phyloP scores from a whole-genome alignment of 2,797 vertebrate genomes.

The Eulemur rubriventer region DNA sequence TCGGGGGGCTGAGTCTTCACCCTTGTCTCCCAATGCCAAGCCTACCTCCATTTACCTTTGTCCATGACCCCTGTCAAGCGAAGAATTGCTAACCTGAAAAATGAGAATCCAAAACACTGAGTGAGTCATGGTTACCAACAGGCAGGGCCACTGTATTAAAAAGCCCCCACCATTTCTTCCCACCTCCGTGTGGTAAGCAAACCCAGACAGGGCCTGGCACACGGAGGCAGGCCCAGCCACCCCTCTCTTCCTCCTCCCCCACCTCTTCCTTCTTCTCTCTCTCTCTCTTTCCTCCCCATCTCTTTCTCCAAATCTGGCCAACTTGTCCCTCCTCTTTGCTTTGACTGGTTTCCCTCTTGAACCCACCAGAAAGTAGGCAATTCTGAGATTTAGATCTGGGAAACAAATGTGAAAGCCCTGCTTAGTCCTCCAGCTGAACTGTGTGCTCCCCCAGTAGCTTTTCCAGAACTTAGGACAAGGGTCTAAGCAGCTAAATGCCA shows the following conservation, averaged over 20 bases:
- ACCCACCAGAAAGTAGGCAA: not conserved
- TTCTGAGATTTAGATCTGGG: not conserved
- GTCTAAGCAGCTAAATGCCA: not conserved
- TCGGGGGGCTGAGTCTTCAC: not conserved
- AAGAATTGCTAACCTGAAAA: not conserved
- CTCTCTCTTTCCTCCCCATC: not conserved
- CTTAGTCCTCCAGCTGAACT: not conserved
- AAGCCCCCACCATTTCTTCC: not conserved
- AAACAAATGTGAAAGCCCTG: not conserved
- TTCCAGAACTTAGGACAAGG: not conserved
- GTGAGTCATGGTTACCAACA: not conserved
- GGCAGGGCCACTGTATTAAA: not conserved
- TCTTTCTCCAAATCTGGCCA: not conserved
- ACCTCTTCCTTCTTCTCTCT: not conserved
- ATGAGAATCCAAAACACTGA: not conserved
- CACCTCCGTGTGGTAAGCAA: not conserved
- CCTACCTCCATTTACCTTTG: not conserved
- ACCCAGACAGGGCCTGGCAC: not conserved
- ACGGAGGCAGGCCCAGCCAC: not conserved
- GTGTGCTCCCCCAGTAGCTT: not conserved
- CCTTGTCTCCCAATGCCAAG: not conserved
- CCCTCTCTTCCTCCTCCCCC: not conserved
- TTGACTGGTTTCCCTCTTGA: not conserved
- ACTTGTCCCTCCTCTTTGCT: not conserved
- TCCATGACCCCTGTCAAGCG: not conserved